Conservation (phyloP, 1,140 invertebrate genomes). For the Drosophila ohnishii region DNA sequence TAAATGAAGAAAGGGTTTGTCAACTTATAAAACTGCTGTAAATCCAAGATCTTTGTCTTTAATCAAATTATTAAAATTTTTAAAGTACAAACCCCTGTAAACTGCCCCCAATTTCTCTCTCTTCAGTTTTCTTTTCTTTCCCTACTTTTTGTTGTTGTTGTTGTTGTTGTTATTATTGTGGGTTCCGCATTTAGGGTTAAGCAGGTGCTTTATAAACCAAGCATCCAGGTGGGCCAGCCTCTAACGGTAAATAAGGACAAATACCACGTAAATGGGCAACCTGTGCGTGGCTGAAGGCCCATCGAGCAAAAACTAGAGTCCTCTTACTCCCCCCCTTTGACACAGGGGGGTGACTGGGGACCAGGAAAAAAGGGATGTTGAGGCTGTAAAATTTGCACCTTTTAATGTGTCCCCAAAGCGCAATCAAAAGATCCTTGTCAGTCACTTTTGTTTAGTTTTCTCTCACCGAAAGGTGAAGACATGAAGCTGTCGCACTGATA, state of each 20-base stretch:
- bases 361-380: background rate
- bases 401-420: conserved; percentile 75
- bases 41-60: background rate
- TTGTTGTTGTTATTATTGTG: conserved; percentile 16
- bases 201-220: conserved; percentile 79
- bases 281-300: conserved; percentile 47
- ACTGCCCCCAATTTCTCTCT: background rate
- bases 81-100: background rate
- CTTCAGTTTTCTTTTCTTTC: conserved; percentile 1
- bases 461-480: background rate
- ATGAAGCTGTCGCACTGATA: conserved; percentile 13
- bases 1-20: too few species aligned
- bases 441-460: conserved; percentile 45
- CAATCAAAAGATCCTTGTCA: conserved; percentile 70
- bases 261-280: conserved; percentile 55
- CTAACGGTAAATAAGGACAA: conserved; percentile 72
- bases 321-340: background rate
- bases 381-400: conserved; percentile 72
- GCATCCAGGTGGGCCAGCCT: conserved; percentile 39
- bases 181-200: conserved; percentile 74
- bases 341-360: background rate
- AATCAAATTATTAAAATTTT: background rate
- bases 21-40: too few species aligned
- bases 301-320: conserved; percentile 35
- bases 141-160: conserved; percentile 5